These are phyloP conservation scores for Liopterus haemorrhoidalis DNA, from an alignment of 2,888 invertebrate genomes.

Conservation along the genomic window DNA sequence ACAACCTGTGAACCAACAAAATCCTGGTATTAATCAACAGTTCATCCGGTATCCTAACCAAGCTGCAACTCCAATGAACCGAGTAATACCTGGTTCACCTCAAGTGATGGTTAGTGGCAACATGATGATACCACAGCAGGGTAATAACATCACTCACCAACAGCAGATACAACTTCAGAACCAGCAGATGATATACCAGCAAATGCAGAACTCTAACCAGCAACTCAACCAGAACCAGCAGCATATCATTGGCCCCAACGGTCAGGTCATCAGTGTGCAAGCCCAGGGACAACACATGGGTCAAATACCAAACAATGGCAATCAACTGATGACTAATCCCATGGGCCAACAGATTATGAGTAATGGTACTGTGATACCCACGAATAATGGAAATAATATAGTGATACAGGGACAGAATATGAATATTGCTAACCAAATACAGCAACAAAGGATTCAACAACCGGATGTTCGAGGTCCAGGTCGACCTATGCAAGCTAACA, in stretches of 20 bases:
- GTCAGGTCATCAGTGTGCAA: slow-evolving; percentile 56
- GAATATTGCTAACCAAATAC: slow-evolving; percentile 30
- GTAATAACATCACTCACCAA: slow-evolving; percentile 33
- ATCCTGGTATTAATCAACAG: slow-evolving; percentile 39
- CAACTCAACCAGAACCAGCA: slow-evolving; percentile 34
- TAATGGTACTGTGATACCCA: slow-evolving; percentile 25
- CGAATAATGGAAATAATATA: slow-evolving; percentile 31
- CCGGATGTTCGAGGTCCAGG: slow-evolving; percentile 42
- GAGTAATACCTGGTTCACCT: slow-evolving; percentile 37
- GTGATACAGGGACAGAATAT: slow-evolving; percentile 37
- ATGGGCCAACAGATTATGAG: slow-evolving; percentile 28
- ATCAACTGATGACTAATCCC: slow-evolving; percentile 24
- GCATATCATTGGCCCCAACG: slow-evolving; percentile 52
- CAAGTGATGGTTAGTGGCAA: slow-evolving; percentile 38
- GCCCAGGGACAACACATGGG: slow-evolving; percentile 37
- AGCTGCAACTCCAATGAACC: slow-evolving; percentile 29
- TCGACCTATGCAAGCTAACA: slow-evolving; percentile 35
- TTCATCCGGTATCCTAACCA: slow-evolving; percentile 41
- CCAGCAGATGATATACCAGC: slow-evolving; percentile 30
- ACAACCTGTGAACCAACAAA: slow-evolving; percentile 39
- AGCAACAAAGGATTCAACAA: slow-evolving; percentile 37
- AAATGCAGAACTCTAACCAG: slow-evolving; percentile 15
- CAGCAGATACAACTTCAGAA: slow-evolving; percentile 30
- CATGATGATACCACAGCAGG: slow-evolving; percentile 41
- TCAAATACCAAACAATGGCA: slow-evolving; percentile 42